phyloP scores from a whole-genome alignment of 1,140 invertebrate species.

The Belonocnema kinseyi region DNA sequence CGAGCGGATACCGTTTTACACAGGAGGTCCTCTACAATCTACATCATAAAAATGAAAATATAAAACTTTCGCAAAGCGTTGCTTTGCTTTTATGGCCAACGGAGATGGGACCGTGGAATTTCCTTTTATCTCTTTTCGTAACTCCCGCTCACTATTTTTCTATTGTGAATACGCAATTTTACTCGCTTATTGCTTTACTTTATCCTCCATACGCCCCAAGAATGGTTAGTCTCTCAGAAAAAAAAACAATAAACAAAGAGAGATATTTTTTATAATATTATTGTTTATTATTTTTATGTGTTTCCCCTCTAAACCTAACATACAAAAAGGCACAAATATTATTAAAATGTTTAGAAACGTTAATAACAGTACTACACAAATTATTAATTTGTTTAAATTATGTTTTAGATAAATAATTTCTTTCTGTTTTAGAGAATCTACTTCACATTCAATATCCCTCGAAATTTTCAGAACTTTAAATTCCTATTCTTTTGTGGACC shows the following conservation, averaged over 20 bases:
- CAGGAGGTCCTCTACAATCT: conserved; percentile 37
- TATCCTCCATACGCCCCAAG: conserved; percentile 40
- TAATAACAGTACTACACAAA: too few species aligned
- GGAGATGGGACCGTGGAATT: conserved; percentile 53
- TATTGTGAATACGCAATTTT: conserved; percentile 65
- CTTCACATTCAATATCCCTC: too few species aligned
- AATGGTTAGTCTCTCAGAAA: background rate
- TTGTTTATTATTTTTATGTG: too few species aligned
- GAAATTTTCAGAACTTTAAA: too few species aligned
- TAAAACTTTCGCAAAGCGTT: conserved; percentile 69
- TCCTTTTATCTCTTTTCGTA: conserved; percentile 13
- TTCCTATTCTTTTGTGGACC: too few species aligned
- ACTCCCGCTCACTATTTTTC: conserved; percentile 32
- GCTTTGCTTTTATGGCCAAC: conserved; percentile 61
- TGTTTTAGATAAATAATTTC: too few species aligned
- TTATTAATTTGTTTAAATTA: too few species aligned
- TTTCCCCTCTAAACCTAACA: too few species aligned
- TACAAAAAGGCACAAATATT: too few species aligned
- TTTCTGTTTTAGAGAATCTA: too few species aligned
- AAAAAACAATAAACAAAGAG: background rate
- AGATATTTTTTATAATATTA: conserved; percentile 2
- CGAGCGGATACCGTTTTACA: conserved; percentile 27
- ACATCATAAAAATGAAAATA: conserved; percentile 64
- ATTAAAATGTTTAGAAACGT: too few species aligned
- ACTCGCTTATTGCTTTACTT: conserved; percentile 70